These are phyloP conservation scores for Wasmannia auropunctata DNA, from an alignment of 1,140 invertebrate genomes.

Conservation along the genomic window DNA sequence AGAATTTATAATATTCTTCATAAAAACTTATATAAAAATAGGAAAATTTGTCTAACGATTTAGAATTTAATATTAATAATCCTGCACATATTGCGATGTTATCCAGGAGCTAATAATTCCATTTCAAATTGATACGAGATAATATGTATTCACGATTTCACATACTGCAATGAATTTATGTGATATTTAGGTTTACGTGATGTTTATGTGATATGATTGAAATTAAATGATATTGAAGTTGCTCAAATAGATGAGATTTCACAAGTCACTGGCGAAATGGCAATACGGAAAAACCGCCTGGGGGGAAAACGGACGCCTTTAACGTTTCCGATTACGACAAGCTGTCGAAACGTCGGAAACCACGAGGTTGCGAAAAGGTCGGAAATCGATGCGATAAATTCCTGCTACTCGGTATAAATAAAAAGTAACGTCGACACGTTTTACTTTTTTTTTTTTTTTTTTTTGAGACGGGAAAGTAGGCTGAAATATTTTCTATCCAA, in stretches of 20 bases:
- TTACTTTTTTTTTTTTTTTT: no score
- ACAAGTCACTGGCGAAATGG: background rate
- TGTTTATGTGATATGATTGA: background rate
- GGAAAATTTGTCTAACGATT: background rate
- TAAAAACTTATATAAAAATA: background rate
- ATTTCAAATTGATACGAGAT: background rate
- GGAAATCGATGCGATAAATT: background rate
- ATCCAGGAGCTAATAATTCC: background rate
- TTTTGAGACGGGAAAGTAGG: background rate
- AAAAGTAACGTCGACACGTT: background rate
- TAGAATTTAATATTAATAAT: background rate
- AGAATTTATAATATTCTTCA: no score
- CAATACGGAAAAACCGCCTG: background rate
- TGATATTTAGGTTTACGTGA: no score
- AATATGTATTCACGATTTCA: no score
- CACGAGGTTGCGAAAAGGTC: no score
- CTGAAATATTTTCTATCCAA: background rate
- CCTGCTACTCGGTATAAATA: background rate
- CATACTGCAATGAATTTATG: no score
- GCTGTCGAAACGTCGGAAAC: slow-evolving; percentile 17
- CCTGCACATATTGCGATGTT: background rate
- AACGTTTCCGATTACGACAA: slow-evolving; percentile 24
- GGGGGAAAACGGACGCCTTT: background rate
- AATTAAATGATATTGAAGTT: background rate
- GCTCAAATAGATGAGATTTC: background rate